These are phyloP conservation scores for Phanerotoma sp. DNA, from an alignment of 2,888 invertebrate species.

Conservation along the genomic window DNA sequence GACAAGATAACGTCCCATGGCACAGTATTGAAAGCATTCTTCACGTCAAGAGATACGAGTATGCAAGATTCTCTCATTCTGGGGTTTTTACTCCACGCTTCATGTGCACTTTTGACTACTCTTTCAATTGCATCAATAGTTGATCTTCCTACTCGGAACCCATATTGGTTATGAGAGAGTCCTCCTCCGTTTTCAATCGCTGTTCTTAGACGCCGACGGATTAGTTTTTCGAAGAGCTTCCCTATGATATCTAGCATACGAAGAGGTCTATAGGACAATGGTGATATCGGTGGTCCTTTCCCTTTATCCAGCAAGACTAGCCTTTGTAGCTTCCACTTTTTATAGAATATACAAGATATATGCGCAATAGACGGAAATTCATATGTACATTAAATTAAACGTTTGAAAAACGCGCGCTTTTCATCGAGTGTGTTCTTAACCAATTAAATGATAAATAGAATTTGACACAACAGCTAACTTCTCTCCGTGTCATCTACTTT, in stretches of 20 bases:
- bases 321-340: conserved; percentile 7
- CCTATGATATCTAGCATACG: conserved; percentile 36
- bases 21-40: conserved; percentile 27
- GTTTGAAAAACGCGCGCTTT: too few relatives aligned
- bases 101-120: conserved; percentile 19
- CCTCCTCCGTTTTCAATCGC: conserved; percentile 20
- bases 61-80: conserved; percentile 26
- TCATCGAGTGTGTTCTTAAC: too few relatives aligned
- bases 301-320: conserved; percentile 9
- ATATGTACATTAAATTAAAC: too few relatives aligned
- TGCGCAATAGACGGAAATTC: too few relatives aligned
- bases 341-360: too few relatives aligned
- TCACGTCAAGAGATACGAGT: conserved; percentile 27
- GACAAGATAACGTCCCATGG: conserved; percentile 26
- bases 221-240: conserved; percentile 39
- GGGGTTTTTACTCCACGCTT: conserved; percentile 13
- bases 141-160: conserved; percentile 27
- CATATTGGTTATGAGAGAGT: conserved; percentile 12
- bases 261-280: conserved; percentile 36
- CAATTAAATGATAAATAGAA: too few relatives aligned
- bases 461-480: too few relatives aligned
- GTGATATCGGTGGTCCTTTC: conserved; percentile 27
- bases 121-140: conserved; percentile 29
- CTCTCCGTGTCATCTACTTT: too few relatives aligned
- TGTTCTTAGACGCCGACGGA: conserved; percentile 32